Base-by-base conservation (phyloP, 2,888 invertebrate genomes). In the Melitaea athalia region DNA sequence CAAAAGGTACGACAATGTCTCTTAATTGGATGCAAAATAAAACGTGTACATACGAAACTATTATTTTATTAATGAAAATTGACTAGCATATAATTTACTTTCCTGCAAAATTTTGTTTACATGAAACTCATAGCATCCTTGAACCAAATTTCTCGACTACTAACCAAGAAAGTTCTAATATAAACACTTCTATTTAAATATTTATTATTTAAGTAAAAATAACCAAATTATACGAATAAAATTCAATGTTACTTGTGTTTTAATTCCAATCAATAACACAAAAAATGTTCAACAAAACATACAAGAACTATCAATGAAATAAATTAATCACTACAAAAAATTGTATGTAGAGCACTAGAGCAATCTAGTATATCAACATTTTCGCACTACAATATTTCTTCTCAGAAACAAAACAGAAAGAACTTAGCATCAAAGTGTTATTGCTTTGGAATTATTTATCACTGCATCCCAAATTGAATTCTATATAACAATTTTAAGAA, bases 381-480 rank as follows among this genome's bases (percentile, higher is more conserved):
- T 57, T 42, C 14, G 10, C 42, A 42, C 57, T 42, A n/a, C 10
- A 15, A 42, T 57, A 57, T 42, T 57, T 57, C n/a, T 42, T 15
- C 57, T 10, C 42, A 14, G 42, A 57, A 57, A 57, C 38, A 15
- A 38, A 57, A 38, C 14, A 57, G 55, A 12, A 31, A 14, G 55
- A 53, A 55, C 33, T 55, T 33, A 55, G 15, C 42, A 57, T 11
- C 42, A 15, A 57, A 57, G 24, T 42, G 57, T 57, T 57, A 57
- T 57, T 57, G 42, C 57, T 42, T 42, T 42, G 42, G 38, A 38
- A 57, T 57, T 57, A 42, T 57, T 57, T 42, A 57, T 57, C 14
- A 55, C 53, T 33, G 38, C 38, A 57, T 15, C n/a, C 11, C 33
- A 3, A 57, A 15, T 57, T 42, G 42, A 57, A 15, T 57, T 57